A percentile compares a stretch with the other conserved stretches of the same genome.
Conservation (phyloP, 2,797 vertebrate genomes). For the Rousettus madagascariensis region DNA sequence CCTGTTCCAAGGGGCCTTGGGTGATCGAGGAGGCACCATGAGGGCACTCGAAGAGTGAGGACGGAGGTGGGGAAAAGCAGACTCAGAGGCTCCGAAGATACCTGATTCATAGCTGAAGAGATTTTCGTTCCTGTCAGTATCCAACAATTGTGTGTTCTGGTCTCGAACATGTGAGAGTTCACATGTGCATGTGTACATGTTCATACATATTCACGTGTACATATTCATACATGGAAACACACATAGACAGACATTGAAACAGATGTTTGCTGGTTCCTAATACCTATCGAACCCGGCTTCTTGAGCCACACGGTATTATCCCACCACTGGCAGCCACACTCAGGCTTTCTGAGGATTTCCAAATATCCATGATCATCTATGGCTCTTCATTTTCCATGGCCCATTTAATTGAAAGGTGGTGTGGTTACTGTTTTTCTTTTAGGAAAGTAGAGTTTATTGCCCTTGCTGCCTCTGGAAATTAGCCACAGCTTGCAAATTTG, state of each 20-base stretch:
- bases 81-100: neutral
- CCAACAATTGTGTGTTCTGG: neutral
- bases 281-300: neutral
- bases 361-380: neutral
- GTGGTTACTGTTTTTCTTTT: conserved; percentile 60
- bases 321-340: neutral
- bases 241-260: neutral
- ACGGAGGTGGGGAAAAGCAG: neutral
- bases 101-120: neutral
- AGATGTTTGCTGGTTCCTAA: neutral
- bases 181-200: neutral
- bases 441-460: conserved; percentile 63
- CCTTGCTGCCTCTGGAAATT: conserved; percentile 70
- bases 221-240: neutral
- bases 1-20: neutral
- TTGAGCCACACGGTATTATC: neutral
- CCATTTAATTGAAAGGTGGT: conserved; percentile 52
- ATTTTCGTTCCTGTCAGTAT: neutral
- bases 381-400: conserved; percentile 35
- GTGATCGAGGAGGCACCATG: neutral
- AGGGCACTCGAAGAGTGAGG: neutral
- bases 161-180: neutral
- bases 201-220: neutral
- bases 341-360: conserved; percentile 16
- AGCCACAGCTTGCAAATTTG: conserved; percentile 66